These are phyloP conservation scores for Rhodinocichla rosea DNA, from an alignment of 2,113 vertebrate genomes.

Conservation along the genomic window DNA sequence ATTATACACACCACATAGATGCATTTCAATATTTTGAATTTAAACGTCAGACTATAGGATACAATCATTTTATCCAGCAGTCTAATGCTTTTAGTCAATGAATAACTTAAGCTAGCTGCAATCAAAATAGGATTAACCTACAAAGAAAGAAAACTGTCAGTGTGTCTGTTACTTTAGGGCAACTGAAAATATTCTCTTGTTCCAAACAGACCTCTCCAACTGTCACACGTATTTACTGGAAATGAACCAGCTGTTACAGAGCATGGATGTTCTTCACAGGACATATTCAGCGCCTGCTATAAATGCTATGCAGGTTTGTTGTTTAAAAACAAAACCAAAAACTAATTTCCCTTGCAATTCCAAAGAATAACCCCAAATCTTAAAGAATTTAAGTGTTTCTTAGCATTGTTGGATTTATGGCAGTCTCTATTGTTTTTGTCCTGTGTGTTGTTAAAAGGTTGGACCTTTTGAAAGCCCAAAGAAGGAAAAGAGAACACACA, in stretches of 20 bases:
- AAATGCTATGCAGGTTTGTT: conserved; percentile 90
- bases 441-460: conserved; percentile 74
- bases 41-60: background rate
- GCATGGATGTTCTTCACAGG: conserved; percentile 95
- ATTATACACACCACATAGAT: background rate
- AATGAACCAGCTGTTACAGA: conserved; percentile 91
- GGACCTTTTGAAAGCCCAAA: conserved; percentile 92
- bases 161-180: background rate
- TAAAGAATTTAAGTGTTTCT: background rate
- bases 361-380: background rate
- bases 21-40: background rate
- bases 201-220: conserved; percentile 82
- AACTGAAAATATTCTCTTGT: conserved; percentile 16
- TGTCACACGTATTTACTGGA: conserved; percentile 90
- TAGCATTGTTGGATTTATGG: background rate
- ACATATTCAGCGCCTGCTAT: conserved; percentile 94
- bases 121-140: background rate
- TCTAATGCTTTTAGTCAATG: background rate
- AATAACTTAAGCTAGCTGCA: background rate
- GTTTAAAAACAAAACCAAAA: background rate
- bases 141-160: background rate
- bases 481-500: conserved; percentile 91
- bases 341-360: background rate
- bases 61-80: background rate
- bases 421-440: conserved; percentile 15